phyloP scores from a whole-genome alignment of 2,113 vertebrate species.

The Cyprinodon variegatus region DNA sequence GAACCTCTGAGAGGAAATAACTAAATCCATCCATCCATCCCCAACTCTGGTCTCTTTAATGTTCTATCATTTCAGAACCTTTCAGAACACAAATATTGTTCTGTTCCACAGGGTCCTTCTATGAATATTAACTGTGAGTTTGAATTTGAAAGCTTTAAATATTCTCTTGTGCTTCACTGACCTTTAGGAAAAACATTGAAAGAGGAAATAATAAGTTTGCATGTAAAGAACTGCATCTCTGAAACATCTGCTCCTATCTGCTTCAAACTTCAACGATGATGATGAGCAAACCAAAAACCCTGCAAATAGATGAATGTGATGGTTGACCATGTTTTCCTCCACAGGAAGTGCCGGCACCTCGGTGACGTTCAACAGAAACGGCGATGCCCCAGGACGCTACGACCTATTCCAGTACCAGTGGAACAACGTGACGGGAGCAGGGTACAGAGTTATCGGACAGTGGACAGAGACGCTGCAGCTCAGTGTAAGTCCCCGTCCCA shows the following conservation, averaged over 20 bases:
- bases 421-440: constrained; percentile 83
- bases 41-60: not conserved
- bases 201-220: too few species aligned
- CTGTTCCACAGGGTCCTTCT: too few species aligned
- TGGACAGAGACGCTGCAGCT: constrained; percentile 95
- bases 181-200: too few species aligned
- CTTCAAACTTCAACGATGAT: not conserved
- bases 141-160: too few species aligned
- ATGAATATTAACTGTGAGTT: too few species aligned
- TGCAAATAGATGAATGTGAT: not conserved
- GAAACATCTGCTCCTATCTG: not conserved
- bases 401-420: constrained; percentile 95
- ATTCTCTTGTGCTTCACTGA: too few species aligned
- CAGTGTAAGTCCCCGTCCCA: constrained; percentile 81
- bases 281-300: too few species aligned
- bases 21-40: too few species aligned
- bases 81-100: too few species aligned
- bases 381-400: constrained; percentile 92
- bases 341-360: constrained; percentile 92
- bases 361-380: constrained; percentile 94
- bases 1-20: too few species aligned
- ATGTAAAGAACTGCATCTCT: too few species aligned
- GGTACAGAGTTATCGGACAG: constrained; percentile 89
- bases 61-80: too few species aligned
- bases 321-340: not conserved